Conservation (phyloP, 2,113 vertebrate species). For the Rhineura floridana region DNA sequence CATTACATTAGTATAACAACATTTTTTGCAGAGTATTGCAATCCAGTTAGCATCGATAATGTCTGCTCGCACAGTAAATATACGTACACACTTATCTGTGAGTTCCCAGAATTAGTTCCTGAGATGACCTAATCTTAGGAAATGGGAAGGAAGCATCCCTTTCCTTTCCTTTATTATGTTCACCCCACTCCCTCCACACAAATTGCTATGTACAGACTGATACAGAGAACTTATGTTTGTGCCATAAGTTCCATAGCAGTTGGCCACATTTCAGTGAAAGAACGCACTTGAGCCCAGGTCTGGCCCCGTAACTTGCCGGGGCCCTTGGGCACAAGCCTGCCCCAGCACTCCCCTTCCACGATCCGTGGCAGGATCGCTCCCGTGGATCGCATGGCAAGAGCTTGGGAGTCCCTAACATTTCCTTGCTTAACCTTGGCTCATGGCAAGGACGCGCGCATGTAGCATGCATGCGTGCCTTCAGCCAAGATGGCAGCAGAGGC, state of each 20-base stretch:
- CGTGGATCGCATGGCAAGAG: too few relatives aligned
- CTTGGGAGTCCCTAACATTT: too few relatives aligned
- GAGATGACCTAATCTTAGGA: background rate
- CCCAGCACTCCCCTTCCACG: too few relatives aligned
- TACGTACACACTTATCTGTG: background rate
- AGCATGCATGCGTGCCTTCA: too few relatives aligned
- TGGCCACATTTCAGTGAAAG: background rate
- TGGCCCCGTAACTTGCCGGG: too few relatives aligned
- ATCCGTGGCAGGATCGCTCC: too few relatives aligned
- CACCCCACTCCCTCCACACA: background rate
- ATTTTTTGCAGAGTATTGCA: background rate
- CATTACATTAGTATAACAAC: background rate
- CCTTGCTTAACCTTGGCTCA: too few relatives aligned
- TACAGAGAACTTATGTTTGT: accelerated
- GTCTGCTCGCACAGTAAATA: background rate
- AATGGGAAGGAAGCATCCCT: background rate
- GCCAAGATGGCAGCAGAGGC: too few relatives aligned
- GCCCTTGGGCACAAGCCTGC: too few relatives aligned
- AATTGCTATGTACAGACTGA: background rate
- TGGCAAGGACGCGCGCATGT: too few relatives aligned
- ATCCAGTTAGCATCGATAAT: slow-evolving; percentile 1
- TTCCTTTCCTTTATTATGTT: background rate
- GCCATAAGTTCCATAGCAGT: background rate
- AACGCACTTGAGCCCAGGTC: background rate
- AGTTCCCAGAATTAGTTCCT: slow-evolving; percentile 20